Base-by-base conservation (phyloP, 2,113 vertebrate genomes). In the Clarias macrocephalus region DNA sequence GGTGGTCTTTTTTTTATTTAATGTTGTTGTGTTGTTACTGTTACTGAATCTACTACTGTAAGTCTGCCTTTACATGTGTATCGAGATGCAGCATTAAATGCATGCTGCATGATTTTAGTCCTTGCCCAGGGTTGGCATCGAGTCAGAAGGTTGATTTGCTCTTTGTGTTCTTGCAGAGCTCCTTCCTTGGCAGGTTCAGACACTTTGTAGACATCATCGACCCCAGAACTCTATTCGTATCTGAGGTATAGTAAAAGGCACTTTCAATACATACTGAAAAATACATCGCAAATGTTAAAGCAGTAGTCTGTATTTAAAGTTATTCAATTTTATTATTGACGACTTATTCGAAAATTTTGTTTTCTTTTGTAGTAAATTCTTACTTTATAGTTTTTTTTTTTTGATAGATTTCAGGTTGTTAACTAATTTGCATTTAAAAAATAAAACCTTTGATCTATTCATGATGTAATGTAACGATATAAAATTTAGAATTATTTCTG, bases 171-270 rank as follows among this genome's bases (percentile, higher is more conserved):
- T 30, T 59, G 25, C 89, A 99, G 98, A 96, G 94, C 28, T 96
- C 97, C 0, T 99, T 99, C 92, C 95, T 97, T 0, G 98, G 98
- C 77, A 94, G 98, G 83, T 96, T 99, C 92, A 95, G 97, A 90
- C 98, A 99, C 94, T 98, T 98, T 91, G 62, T 97, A 88, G 97
- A 99, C 91, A 96, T 99, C 93, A 98, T 99, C 0, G 98, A 99
- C 89, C 98, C 98, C 0, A 96, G 97, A 76, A 99, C 98, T 0
- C 95, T 99, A 76, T 97, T 99, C 90, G 97, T 99, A 80, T 96
- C 97, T 0, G 96, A 99, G 98, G 98, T 99, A 37, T 3, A 37
- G 33, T 37, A 95, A 94, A 89, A 80, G 65, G 18, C 63, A 88
- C 42, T 65, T 37, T 80, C 16, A 65, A 37, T 72, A 52, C n/a